Evolutionary conservation across 1,140 invertebrate species (phyloP), one percentile per base, ranked within the genome.

Genomic region (Hestina assimilis): DNA sequence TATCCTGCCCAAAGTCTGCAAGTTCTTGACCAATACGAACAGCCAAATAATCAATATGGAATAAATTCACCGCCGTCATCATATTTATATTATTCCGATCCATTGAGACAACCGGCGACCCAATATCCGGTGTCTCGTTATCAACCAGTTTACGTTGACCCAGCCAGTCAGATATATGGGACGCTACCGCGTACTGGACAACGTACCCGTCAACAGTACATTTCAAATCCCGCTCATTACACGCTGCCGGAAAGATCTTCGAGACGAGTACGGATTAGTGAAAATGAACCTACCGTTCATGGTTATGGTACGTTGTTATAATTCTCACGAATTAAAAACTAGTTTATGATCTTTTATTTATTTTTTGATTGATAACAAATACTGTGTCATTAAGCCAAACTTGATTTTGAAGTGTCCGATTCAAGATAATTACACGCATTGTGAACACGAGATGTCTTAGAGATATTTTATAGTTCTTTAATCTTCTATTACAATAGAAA

Each of bases 1-100:
- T 83, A 83, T 70, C 80, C 77, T 33, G 76, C 79, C 21, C 82
- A 84, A 41, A 88, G 85, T 64, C 58, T 88, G 17, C 82, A 79
- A 68, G 69, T 61, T 12, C 62, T 88, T 47, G 69, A 85, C 63
- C 70, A 83, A 33, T 79, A 86, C 23, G 69, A 82, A 35, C 72
- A 57, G 56, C 59, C 61, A 50, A 66, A 66, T 57, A 63, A 63
- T 54, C 67, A 70, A 31, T 42, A 59, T 45, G 38, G 51, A 45
- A 29, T 65, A 66, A 53, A 59, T 15, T 28, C 43, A 29, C 57
- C 24, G 12, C 12, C 48, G 15, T 8, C 41, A 11, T 20, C 47
- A n/a, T 82, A 84, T 59, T 58, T 74, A 40, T 66, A 84, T 53
- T 76, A 83, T 59, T 41, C 59, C 23, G 66, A 70, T 33, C 55